phyloP scores from a whole-genome alignment of 2,888 invertebrate species.

The Torymus texanus region DNA sequence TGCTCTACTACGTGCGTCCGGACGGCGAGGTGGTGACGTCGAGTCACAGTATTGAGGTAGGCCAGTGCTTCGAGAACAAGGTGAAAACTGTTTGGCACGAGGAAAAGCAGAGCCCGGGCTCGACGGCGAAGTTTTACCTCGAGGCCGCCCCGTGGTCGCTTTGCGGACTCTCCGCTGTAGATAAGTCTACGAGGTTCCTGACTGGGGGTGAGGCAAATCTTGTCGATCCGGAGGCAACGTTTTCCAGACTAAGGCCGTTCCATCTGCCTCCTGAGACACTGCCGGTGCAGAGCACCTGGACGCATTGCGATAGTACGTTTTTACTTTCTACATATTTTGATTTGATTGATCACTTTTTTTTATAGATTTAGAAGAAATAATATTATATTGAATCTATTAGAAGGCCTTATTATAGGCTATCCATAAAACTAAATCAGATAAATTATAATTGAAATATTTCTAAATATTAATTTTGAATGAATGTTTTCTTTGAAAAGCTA shows the following conservation, averaged over 20 bases:
- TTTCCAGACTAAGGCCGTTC: slow-evolving; percentile 68
- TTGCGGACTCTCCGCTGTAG: slow-evolving; percentile 79
- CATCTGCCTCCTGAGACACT: slow-evolving; percentile 66
- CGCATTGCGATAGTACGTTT: slow-evolving; percentile 68
- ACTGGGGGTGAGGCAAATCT: slow-evolving; percentile 63
- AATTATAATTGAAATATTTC: too few relatives aligned
- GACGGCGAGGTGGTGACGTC: slow-evolving; percentile 79
- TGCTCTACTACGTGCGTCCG: slow-evolving; percentile 78
- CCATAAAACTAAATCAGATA: too few relatives aligned
- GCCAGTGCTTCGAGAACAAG: slow-evolving; percentile 78
- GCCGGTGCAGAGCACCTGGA: slow-evolving; percentile 66
- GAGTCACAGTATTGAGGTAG: slow-evolving; percentile 76
- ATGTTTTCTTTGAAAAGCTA: too few relatives aligned
- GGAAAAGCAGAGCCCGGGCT: slow-evolving; percentile 76
- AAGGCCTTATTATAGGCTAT: too few relatives aligned
- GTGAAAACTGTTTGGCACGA: slow-evolving; percentile 76
- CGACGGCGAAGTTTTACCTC: slow-evolving; percentile 75
- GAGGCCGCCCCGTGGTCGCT: slow-evolving; percentile 77
- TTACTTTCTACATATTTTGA: not conserved
- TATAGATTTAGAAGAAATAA: too few relatives aligned
- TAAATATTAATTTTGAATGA: too few relatives aligned
- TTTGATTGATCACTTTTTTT: slow-evolving; percentile 5
- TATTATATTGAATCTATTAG: too few relatives aligned
- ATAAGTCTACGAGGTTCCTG: slow-evolving; percentile 78
- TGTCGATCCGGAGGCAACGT: slow-evolving; percentile 66